phyloP scores from a whole-genome alignment of 1,140 invertebrate genomes.

The Brachionus plicatilis region DNA sequence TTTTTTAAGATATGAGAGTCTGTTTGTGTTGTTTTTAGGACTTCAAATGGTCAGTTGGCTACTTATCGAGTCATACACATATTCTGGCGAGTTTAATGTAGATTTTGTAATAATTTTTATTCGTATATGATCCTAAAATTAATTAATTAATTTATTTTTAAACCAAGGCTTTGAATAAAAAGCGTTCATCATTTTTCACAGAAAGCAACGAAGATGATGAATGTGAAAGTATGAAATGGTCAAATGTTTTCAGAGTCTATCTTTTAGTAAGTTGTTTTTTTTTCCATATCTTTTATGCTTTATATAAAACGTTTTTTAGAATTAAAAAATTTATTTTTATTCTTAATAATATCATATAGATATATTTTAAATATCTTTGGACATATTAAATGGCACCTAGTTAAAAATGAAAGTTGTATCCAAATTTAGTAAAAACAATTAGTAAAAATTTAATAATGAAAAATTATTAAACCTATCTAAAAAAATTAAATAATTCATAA shows the following conservation, averaged over 20 bases:
- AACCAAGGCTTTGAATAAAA: background rate
- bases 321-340: background rate
- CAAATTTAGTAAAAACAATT: no score
- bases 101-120: conserved; percentile 10
- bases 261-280: background rate
- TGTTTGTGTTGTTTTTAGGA: conserved; percentile 59
- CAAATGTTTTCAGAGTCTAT: conserved; percentile 19
- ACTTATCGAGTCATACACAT: background rate
- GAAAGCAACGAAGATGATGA: conserved; percentile 10
- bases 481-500: no score
- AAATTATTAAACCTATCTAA: no score
- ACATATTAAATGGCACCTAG: no score
- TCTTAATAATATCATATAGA: background rate
- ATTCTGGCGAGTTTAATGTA: conserved; percentile 11
- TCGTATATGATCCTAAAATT: background rate
- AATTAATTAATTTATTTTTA: background rate
- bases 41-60: conserved; percentile 51
- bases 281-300: background rate
- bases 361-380: no score
- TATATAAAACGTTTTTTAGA: background rate
- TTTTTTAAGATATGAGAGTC: conserved; percentile 57
- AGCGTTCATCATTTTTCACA: background rate
- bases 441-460: no score
- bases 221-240: background rate
- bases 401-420: no score